These are phyloP conservation scores for Oxygymnocypris stewartii DNA, from an alignment of 2,113 vertebrate genomes.

Conservation along the genomic window DNA sequence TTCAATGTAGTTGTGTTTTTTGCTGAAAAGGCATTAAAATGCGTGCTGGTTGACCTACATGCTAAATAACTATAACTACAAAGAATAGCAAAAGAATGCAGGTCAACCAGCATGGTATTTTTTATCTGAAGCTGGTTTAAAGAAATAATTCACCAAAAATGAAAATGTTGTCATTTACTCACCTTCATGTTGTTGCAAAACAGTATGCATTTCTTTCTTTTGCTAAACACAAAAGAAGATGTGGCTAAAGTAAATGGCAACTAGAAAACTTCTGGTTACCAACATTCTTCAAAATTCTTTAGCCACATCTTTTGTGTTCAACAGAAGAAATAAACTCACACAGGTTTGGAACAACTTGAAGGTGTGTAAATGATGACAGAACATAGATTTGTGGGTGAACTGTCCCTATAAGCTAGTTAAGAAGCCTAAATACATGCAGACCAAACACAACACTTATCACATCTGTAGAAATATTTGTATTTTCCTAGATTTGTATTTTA, in stretches of 20 bases:
- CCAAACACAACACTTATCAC: neutral
- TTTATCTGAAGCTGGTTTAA: neutral
- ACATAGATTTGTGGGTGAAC: too few species aligned
- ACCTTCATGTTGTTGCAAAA: neutral
- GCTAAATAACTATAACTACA: neutral
- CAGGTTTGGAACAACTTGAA: too few species aligned
- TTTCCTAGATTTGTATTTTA: neutral
- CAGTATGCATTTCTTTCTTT: neutral
- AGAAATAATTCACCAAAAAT: too few species aligned
- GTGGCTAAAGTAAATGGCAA: neutral
- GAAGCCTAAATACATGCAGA: neutral
- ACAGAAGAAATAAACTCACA: too few species aligned
- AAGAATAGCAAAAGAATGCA: neutral
- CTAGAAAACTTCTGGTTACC: neutral
- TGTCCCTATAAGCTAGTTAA: neutral
- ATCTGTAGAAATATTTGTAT: neutral
- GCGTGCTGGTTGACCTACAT: neutral
- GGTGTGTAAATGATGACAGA: too few species aligned
- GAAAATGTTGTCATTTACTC: neutral
- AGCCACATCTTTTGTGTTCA: neutral
- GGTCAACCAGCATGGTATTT: neutral
- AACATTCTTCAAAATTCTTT: neutral
- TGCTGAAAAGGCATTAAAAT: neutral
- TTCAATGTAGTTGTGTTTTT: neutral
- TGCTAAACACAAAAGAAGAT: neutral